Base-by-base conservation (phyloP, 2,113 vertebrate species). In the Pteropus alecto region DNA sequence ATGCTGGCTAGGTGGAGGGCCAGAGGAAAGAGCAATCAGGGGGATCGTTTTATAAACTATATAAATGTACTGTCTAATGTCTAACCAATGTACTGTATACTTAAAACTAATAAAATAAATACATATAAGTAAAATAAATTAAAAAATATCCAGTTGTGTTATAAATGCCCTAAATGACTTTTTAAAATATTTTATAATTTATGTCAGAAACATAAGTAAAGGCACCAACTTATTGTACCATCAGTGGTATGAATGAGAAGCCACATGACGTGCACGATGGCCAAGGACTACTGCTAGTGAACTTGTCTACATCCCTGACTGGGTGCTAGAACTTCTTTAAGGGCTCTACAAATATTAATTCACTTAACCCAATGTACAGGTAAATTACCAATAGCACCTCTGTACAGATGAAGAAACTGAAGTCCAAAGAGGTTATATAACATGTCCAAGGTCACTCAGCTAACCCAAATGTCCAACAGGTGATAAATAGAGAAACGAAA, bases 151-250 rank as follows among this genome's bases (percentile, higher is more conserved):
- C 51, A 92, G 54, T 24, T 76, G 22, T 76, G 74, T 86, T 65
- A 41, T 86, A 68, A 86, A 65, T 63, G 19, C 7, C 51, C 38
- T 71, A 83, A 77, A 30, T 94, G 56, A 71, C 22, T 85, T 90
- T 77, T 48, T 7, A 77, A 94, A 77, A 79, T 93, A 90, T 41
- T 79, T 73, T 65, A 79, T 28, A 79, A 63, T 79, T 65, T 90
- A 85, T 22, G 30, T 86, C 86, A 79, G 56, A 93, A 93, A 96
- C 14, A 73, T 73, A 93, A 56, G 26, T 89, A 71, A 96, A 93
- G 87, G 79, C 56, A 65, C 56, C 73, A 90, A 58, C 4, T 56
- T 71, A 61, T 70, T 48, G 79, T 18, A 65, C 19, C 63, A 56
- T 28, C 56, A 35, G 9, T 13, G 33, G 51, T 58, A 46, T 83